Evolutionary conservation across 2,113 vertebrate species (phyloP), one percentile per base, ranked within the genome.

Genomic region (Pangasianodon hypophthalmus): DNA sequence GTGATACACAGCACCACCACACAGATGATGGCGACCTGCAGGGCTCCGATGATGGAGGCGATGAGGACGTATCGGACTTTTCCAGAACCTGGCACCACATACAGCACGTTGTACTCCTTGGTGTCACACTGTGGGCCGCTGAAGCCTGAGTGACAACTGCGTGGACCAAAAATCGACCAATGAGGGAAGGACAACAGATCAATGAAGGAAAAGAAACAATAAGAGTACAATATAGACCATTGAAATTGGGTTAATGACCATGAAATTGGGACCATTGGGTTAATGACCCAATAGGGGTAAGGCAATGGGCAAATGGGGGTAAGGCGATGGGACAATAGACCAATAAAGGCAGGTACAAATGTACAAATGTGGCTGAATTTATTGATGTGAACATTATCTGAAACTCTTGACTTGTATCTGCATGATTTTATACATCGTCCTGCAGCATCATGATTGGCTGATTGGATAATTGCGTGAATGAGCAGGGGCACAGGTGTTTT

Each of bases 1-100:
- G 98, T 99, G 95, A 99, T 99, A 95, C 98, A 99, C 92, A 99
- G 98, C 94, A 99, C 98, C 95, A 99, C 98, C 94, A 99, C 97
- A 79, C 98, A 99, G 96, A 99, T 99, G 96, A 99, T 98, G 91
- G 98, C 98, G 93, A 99, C 98, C 97, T 99, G 98, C 92, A 99
- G 96, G 0, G 98, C 98, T 94, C 98, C 98, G 87, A 99, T 99
- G 96, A 99, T 98, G 90, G 98, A 98, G 91, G 98, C 98, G 87
- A 99, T 99, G 95, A 99, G 96, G 94, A 99, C 98, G 60, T 99
- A 99, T 93, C 98, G 98, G 94, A 99, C 97, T 89, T 99, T 97
- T 54, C 98, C 98, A 2, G 98, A 98, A 67, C 98, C 98, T 0
- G 98, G 98, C 90, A 99, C 98, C 93, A 99, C 98, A 0, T 99